Base-by-base conservation (phyloP, 2,888 invertebrate genomes). In the Smittia sp. region DNA sequence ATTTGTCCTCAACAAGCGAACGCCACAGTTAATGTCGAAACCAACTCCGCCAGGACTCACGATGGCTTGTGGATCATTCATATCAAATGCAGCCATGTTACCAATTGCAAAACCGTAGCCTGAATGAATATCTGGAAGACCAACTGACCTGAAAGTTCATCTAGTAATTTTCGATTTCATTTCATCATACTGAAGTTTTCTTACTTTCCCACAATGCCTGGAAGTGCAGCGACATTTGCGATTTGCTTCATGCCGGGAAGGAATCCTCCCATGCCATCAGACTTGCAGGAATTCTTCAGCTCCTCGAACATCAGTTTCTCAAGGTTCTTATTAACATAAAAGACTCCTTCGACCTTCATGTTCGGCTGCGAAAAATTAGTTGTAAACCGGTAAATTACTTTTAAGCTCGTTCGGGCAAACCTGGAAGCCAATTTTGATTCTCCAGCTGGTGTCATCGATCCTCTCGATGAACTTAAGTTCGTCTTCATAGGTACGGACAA, bases 21-120 rank as follows among this genome's bases (percentile, higher is more conserved):
- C 98, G 1, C 98, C 98, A 84, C 98, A 99, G 81, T 99, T 99
- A 41, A 99, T 99, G 83, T 99, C 98, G 84, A 99, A 99, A 6
- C 98, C 99, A 18, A 99, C 99, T 74, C 98, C 99, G 73, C 98
- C 96, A 18, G 99, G 99, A 4, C 96, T 96, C 1, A 97, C 97
- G 76, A 99, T 93, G 4, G 98, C 92, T 76, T 89, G 86, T 0
- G 96, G 95, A 84, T 99, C 89, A 77, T 89, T 85, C 84, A 94
- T 90, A 83, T 99, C 98, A 84, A 99, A 99, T 2, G 99, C 99
- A 75, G 99, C 99, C 94, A 99, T 98, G 82, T 99, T 99, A 72
- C 98, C 97, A 81, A 99, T 99, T 13, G 99, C 98, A 87, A 99
- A 99, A 72, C 99, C 99, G 85, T 99, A 99, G 15, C 99, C 99